phyloP scores from a whole-genome alignment of 2,797 vertebrate species.

The Prunella strophiata region DNA sequence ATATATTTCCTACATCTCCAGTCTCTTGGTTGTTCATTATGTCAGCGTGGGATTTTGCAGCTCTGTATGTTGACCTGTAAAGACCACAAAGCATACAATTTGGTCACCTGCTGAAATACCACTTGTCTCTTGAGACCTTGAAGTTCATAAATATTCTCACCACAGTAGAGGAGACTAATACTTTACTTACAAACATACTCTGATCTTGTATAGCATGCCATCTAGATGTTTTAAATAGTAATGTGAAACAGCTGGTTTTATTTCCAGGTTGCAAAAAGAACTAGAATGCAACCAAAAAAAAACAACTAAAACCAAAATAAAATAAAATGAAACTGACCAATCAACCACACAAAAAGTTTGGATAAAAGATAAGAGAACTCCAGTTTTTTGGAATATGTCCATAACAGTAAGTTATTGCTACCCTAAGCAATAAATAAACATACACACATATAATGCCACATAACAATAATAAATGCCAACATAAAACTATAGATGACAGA shows the following conservation, averaged over 20 bases:
- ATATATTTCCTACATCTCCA: constrained; percentile 73
- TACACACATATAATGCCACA: neutral
- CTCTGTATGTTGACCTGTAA: constrained; percentile 41
- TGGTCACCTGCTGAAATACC: neutral
- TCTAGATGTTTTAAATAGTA: neutral
- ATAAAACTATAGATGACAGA: neutral
- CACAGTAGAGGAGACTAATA: neutral
- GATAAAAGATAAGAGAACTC: neutral
- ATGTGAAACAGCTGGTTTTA: neutral
- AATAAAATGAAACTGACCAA: neutral
- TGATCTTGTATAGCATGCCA: neutral
- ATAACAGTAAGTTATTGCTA: neutral
- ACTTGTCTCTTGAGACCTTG: neutral
- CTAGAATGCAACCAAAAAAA: neutral
- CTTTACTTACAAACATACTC: neutral
- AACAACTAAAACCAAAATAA: neutral
- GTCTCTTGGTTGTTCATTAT: constrained; percentile 35
- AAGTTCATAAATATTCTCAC: neutral
- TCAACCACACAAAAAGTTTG: neutral
- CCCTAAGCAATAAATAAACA: neutral
- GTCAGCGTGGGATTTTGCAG: constrained; percentile 13
- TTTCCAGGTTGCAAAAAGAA: neutral
- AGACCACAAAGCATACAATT: neutral
- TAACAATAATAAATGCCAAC: neutral
- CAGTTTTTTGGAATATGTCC: neutral